These are phyloP conservation scores for Leptoclinus maculatus DNA, from an alignment of 2,797 vertebrate species.

Conservation along the genomic window DNA sequence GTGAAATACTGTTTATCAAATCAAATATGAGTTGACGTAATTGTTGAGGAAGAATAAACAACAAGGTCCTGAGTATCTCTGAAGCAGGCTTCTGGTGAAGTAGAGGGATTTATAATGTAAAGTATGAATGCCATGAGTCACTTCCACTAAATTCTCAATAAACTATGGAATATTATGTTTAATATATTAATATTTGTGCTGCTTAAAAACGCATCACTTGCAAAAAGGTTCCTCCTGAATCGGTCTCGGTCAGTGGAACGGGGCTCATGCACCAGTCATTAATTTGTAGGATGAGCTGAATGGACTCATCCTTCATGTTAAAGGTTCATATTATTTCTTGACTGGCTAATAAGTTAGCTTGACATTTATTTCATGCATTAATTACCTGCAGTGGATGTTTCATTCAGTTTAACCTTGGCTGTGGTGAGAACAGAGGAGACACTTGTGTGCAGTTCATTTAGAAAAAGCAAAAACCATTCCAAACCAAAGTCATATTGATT, in stretches of 20 bases:
- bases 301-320: conserved; percentile 69
- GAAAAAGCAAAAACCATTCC: not conserved
- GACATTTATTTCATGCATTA: conserved; percentile 66
- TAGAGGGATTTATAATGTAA: not conserved
- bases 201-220: conserved; percentile 3
- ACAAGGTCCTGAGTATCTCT: not conserved
- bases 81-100: not conserved
- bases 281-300: conserved; percentile 57
- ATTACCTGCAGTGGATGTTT: conserved; percentile 61
- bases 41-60: not conserved
- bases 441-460: conserved; percentile 12
- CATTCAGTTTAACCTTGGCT: conserved; percentile 69
- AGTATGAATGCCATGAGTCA: not conserved
- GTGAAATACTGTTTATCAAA: conserved; percentile 28
- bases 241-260: conserved; percentile 6
- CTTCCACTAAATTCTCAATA: not conserved
- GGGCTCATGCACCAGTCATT: conserved; percentile 37
- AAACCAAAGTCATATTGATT: not conserved
- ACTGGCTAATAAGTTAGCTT: conserved; percentile 67
- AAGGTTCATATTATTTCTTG: conserved; percentile 67
- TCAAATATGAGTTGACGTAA: not conserved
- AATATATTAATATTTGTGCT: conserved; percentile 2
- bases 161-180: not conserved
- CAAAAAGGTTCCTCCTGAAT: conserved; percentile 22
- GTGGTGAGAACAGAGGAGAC: conserved; percentile 35